Percentiles rank a stretch among this genome's conserved stretches.
phyloP scores from a whole-genome alignment of 2,113 vertebrate genomes.

The Ceratotherium simum region DNA sequence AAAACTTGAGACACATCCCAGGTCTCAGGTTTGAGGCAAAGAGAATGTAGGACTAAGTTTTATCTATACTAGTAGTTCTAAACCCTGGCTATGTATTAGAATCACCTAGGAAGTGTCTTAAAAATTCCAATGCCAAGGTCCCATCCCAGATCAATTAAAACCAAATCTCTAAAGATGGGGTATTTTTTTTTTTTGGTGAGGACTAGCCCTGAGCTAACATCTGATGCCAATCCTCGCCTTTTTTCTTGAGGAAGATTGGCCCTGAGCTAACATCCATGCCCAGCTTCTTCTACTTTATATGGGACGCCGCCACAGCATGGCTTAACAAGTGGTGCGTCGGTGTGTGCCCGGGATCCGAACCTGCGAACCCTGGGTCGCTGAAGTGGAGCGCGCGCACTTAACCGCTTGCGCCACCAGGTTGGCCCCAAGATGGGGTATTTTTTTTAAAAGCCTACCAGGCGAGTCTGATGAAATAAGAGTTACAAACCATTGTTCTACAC shows the following conservation, averaged over 20 bases:
- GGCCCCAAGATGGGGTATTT: background rate
- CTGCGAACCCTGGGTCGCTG: too few species aligned
- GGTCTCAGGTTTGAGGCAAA: background rate
- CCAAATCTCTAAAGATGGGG: background rate
- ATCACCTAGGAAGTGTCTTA: conserved; percentile 4
- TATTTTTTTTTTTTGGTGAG: background rate
- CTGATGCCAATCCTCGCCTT: too few species aligned
- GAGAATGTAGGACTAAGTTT: background rate
- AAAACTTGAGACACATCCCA: background rate
- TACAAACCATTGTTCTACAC: background rate
- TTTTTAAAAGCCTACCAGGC: background rate
- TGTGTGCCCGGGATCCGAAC: too few species aligned
- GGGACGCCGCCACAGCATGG: too few species aligned
- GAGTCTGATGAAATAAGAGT: background rate
- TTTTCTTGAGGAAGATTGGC: too few species aligned
- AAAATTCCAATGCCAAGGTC: conserved; percentile 22
- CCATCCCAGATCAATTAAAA: background rate
- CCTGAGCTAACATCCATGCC: too few species aligned
- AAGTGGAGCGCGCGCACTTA: too few species aligned
- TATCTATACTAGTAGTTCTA: background rate
- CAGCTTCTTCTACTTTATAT: too few species aligned
- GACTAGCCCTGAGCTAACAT: too few species aligned
- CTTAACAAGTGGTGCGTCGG: too few species aligned
- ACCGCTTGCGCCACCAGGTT: too few species aligned
- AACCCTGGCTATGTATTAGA: background rate